Evolutionary conservation across 2,113 vertebrate species (phyloP).

Genomic region (Amphilophus citrinellus): DNA sequence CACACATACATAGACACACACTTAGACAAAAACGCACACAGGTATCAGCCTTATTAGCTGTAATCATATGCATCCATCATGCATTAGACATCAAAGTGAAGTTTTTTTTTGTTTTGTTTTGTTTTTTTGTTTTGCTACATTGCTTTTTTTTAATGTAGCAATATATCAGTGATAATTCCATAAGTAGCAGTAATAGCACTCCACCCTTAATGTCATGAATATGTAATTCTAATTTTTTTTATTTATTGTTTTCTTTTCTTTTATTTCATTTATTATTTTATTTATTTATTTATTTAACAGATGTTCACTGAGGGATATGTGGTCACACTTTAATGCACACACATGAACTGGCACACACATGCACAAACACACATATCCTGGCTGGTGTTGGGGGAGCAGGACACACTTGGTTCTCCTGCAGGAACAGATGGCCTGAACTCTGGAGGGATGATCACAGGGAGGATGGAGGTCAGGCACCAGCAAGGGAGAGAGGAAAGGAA

Average conservation of each 20-base stretch:
- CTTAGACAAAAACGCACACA: neutral
- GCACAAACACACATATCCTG: slow-evolving; percentile 52
- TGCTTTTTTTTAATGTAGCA: neutral
- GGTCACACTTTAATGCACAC: slow-evolving; percentile 34
- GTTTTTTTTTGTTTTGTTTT: slow-evolving; percentile 13
- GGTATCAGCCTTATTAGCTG: slow-evolving; percentile 48
- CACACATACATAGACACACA: neutral
- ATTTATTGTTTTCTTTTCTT: neutral
- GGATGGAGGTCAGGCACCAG: slow-evolving; percentile 78
- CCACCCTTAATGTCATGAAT: slow-evolving; percentile 43
- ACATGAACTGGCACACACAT: slow-evolving; percentile 37
- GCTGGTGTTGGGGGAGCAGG: slow-evolving; percentile 27
- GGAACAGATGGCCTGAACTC: slow-evolving; percentile 81
- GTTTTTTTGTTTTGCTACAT: neutral
- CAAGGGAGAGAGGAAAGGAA: slow-evolving; percentile 44
- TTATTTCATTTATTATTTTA: neutral
- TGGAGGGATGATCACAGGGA: slow-evolving; percentile 78
- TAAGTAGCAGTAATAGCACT: slow-evolving; percentile 27
- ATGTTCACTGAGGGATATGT: slow-evolving; percentile 1
- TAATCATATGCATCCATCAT: slow-evolving; percentile 55
- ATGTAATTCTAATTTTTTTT: slow-evolving; percentile 23
- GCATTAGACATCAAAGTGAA: slow-evolving; percentile 41
- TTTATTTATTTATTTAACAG: neutral
- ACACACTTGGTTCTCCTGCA: slow-evolving; percentile 67
- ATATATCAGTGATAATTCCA: slow-evolving; percentile 42